phyloP scores from a whole-genome alignment of 2,797 vertebrate species.

The Nyctalus aviator region DNA sequence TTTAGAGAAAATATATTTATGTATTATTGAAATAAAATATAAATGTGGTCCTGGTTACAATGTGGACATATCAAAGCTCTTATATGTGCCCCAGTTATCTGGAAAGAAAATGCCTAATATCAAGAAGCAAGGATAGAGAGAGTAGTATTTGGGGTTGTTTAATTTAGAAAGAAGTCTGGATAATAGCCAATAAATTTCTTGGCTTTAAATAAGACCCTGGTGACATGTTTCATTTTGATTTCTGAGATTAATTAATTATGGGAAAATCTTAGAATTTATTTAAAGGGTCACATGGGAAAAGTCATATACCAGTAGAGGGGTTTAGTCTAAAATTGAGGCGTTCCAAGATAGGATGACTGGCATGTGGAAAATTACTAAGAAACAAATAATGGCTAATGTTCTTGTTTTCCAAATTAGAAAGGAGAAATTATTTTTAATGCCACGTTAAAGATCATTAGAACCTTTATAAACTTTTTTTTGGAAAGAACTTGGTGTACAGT shows the following conservation, averaged over 20 bases:
- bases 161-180: constrained; percentile 80
- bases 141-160: constrained; percentile 63
- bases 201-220: constrained; percentile 78
- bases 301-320: constrained; percentile 63
- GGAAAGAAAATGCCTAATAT: background rate
- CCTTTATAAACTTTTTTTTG: constrained; percentile 26
- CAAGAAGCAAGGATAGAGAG: constrained; percentile 58
- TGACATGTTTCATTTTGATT: constrained; percentile 83
- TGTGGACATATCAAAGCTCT: background rate
- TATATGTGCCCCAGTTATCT: background rate
- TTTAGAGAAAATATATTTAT: constrained; percentile 37
- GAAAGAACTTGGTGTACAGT: background rate
- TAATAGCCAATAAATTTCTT: constrained; percentile 78
- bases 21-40: constrained; percentile 3
- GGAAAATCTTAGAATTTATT: constrained; percentile 81
- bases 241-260: constrained; percentile 84
- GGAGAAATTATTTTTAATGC: constrained; percentile 66
- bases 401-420: constrained; percentile 57
- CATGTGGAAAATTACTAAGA: constrained; percentile 75
- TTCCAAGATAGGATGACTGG: constrained; percentile 62
- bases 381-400: constrained; percentile 64
- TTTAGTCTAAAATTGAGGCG: constrained; percentile 63
- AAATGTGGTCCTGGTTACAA: constrained; percentile 6
- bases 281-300: constrained; percentile 81
- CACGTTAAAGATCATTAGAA: constrained; percentile 23